These are phyloP conservation scores for Tetragnatha versicolor DNA, from an alignment of 1,140 invertebrate genomes.

Conservation along the genomic window DNA sequence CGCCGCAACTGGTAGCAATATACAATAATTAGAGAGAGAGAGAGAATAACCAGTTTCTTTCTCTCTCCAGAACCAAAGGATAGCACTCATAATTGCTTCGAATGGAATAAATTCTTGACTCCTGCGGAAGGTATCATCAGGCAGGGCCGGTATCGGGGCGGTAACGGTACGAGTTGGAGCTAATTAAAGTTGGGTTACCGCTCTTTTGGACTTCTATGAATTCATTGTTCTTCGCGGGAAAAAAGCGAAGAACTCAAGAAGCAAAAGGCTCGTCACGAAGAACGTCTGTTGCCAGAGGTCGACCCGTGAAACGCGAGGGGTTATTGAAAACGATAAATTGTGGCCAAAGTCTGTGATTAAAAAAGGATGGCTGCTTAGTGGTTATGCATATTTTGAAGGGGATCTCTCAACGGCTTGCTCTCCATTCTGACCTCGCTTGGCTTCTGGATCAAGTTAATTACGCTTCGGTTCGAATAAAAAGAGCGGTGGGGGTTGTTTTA, in stretches of 20 bases:
- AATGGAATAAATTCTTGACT: conserved; percentile 30
- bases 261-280: too few relatives aligned
- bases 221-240: conserved; percentile 17
- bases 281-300: too few relatives aligned
- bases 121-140: conserved; percentile 25
- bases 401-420: too few relatives aligned
- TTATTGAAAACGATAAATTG: too few relatives aligned
- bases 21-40: not conserved
- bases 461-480: too few relatives aligned
- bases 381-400: too few relatives aligned
- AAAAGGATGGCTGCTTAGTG: too few relatives aligned
- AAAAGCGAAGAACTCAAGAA: not conserved
- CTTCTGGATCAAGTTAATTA: too few relatives aligned
- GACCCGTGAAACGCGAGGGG: too few relatives aligned
- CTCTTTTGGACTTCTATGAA: not conserved
- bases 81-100: conserved; percentile 23
- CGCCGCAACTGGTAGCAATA: not conserved
- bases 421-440: too few relatives aligned
- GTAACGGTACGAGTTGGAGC: not conserved
- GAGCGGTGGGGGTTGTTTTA: too few relatives aligned
- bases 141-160: not conserved
- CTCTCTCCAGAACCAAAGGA: conserved; percentile 14
- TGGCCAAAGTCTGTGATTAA: too few relatives aligned
- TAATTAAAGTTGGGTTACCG: conserved; percentile 24
- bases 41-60: conserved; percentile 5